A percentile compares a stretch with the other conserved stretches of the same genome.
phyloP scores from a whole-genome alignment of 1,140 invertebrate genomes.

The Ostrea edulis region DNA sequence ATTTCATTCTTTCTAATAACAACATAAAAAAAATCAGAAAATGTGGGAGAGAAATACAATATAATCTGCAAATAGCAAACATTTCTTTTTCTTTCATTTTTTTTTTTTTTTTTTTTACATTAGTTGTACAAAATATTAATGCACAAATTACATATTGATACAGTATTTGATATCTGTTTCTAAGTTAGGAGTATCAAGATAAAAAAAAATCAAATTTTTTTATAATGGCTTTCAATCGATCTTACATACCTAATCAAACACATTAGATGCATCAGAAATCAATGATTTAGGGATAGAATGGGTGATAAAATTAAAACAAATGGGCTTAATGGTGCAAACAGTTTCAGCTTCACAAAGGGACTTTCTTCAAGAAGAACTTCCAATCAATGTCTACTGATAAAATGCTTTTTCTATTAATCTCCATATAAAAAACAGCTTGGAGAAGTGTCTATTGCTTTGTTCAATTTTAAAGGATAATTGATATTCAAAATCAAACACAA shows the following conservation, averaged over 20 bases:
- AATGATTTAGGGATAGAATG: constrained; percentile 10
- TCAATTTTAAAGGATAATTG: constrained; percentile 20
- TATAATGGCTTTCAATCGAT: not conserved
- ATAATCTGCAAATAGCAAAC: not conserved
- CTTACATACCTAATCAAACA: not conserved
- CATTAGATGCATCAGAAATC: constrained; percentile 34
- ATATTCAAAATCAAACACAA: constrained; percentile 22
- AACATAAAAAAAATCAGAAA: not conserved
- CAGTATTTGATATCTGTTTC: not conserved
- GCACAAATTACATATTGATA: too few species aligned
- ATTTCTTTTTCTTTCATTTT: not conserved
- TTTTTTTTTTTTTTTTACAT: not conserved
- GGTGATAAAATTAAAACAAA: constrained; percentile 35
- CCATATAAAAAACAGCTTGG: not conserved
- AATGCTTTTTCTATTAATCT: constrained; percentile 29
- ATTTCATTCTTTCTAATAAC: not conserved
- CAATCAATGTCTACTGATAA: constrained; percentile 35
- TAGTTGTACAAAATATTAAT: not conserved
- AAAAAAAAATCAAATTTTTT: not conserved
- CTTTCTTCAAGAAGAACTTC: constrained; percentile 17
- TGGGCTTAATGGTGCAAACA: constrained; percentile 20
- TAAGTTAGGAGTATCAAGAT: not conserved
- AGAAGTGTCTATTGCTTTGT: not conserved
- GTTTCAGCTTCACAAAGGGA: not conserved
- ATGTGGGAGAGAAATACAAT: not conserved